These are phyloP conservation scores for Pangasius sanitwongsei DNA, from an alignment of 2,797 vertebrate genomes.

Conservation along the genomic window DNA sequence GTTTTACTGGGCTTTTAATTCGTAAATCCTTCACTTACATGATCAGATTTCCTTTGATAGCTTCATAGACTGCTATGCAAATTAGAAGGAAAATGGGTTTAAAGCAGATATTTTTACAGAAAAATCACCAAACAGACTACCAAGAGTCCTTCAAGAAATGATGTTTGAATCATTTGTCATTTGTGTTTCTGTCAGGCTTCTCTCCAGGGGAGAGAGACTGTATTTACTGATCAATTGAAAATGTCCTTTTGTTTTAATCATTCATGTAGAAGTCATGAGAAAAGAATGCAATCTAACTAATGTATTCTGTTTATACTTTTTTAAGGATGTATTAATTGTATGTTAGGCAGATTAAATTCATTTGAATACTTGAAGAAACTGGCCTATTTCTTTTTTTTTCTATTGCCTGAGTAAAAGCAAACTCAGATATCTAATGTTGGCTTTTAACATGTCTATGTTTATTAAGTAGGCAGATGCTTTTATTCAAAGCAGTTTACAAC, in stretches of 20 bases:
- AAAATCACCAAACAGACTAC: background rate
- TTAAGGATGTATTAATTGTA: slow-evolving; percentile 64
- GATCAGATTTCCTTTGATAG: background rate
- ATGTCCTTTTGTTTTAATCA: background rate
- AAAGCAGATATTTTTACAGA: background rate
- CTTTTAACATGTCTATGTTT: background rate
- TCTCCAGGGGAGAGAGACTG: background rate
- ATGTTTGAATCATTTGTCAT: background rate
- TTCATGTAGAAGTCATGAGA: background rate
- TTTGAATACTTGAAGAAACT: slow-evolving; percentile 45
- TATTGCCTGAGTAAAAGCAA: background rate
- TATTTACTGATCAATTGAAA: background rate
- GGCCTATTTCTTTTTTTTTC: background rate
- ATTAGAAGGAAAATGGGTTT: background rate
- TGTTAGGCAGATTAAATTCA: slow-evolving; percentile 67
- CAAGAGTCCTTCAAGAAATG: background rate
- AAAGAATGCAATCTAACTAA: background rate
- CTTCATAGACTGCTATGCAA: slow-evolving; percentile 4
- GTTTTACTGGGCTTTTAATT: background rate
- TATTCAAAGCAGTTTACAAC: background rate
- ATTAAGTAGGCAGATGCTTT: background rate
- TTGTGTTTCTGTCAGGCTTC: background rate
- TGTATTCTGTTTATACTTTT: slow-evolving; percentile 6
- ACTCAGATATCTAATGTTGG: background rate
- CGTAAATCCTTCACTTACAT: background rate